Base-by-base conservation (phyloP, 2,113 vertebrate species). In the Barbus barbus region DNA sequence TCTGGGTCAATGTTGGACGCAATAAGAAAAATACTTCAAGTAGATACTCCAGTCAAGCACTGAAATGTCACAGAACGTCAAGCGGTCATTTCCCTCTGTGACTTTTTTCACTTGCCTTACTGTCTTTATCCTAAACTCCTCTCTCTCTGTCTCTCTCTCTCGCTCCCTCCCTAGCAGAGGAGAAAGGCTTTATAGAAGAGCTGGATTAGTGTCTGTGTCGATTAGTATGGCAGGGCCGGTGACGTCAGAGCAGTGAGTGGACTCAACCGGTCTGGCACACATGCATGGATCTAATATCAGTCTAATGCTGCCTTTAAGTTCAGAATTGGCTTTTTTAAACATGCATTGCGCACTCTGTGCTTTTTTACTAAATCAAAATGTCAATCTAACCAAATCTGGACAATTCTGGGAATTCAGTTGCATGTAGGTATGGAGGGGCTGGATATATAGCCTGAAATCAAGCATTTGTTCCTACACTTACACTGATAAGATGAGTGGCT, bases 181-280 rank as follows among this genome's bases (percentile, higher is more conserved):
- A 89, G 88, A 89, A 88, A 78, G 90, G 93, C 90, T 93, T 93
- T 94, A 91, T 90, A 91, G 90, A 89, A 87, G 88, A 92, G 90
- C 89, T 28, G 93, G 93, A 95, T 95, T 94, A 95, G 80, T 81
- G 94, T 93, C 94, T 91, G 87, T 93, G 93, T 94, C 90, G 86
- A 94, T 94, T 95, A 95, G 83, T 78, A 88, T 87, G 86, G 89
- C 84, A 77, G 83, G 87, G 78, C 48, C 81, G 85, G 88, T 94
- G 93, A 94, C 93, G 93, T 94, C 91, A 93, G 87, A 73, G 48
- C 3, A 46, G 90, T 51, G 61, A 69, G 78, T 31, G 14, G 61
- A 65, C 61, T 71, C 33, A 38, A 38, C 1, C 20, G 28, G 13
- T 48, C 46, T 82, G 65, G 22, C 65, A 38, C 80, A 24, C 22